Evolutionary conservation across 1,140 invertebrate species (phyloP).

Genomic region (Microplitis mediator): DNA sequence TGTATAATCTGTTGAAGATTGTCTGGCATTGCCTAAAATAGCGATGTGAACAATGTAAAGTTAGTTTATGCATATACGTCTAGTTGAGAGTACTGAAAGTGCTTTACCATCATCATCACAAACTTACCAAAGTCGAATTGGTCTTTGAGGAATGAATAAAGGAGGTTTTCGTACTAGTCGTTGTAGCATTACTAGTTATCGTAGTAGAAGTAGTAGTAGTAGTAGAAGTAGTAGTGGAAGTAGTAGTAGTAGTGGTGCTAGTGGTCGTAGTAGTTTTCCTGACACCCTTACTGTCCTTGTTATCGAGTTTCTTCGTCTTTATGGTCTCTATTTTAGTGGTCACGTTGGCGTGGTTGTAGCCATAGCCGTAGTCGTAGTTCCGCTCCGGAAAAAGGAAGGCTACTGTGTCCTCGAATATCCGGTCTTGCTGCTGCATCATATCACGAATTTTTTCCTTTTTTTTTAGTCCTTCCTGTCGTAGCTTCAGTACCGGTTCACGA

Average conservation of each 20-base stretch:
- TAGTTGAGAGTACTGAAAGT: not conserved
- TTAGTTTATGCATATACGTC: not conserved
- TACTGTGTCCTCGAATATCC: slow-evolving; percentile 45
- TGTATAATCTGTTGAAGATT: slow-evolving; percentile 41
- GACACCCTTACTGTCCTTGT: not conserved
- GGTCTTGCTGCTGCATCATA: slow-evolving; percentile 38
- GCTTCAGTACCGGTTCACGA: slow-evolving; percentile 52
- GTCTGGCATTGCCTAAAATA: slow-evolving; percentile 14
- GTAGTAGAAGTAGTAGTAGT: no score
- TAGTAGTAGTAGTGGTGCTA: no score
- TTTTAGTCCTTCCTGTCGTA: slow-evolving; percentile 51
- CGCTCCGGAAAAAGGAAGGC: slow-evolving; percentile 42
- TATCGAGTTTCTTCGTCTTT: slow-evolving; percentile 1
- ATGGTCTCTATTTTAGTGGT: not conserved
- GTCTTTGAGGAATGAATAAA: slow-evolving; percentile 8
- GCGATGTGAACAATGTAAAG: slow-evolving; percentile 9
- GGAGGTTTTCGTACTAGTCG: not conserved
- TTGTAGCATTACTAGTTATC: not conserved
- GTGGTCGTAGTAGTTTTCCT: not conserved
- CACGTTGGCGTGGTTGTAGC: not conserved
- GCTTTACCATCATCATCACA: not conserved
- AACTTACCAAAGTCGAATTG: slow-evolving; percentile 2
- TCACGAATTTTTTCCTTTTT: slow-evolving; percentile 50
- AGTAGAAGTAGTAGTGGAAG: no score
- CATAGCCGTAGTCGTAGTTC: slow-evolving; percentile 6